Evolutionary conservation across 1,140 invertebrate species (phyloP).

Genomic region (Archegozetes longisetosus): DNA sequence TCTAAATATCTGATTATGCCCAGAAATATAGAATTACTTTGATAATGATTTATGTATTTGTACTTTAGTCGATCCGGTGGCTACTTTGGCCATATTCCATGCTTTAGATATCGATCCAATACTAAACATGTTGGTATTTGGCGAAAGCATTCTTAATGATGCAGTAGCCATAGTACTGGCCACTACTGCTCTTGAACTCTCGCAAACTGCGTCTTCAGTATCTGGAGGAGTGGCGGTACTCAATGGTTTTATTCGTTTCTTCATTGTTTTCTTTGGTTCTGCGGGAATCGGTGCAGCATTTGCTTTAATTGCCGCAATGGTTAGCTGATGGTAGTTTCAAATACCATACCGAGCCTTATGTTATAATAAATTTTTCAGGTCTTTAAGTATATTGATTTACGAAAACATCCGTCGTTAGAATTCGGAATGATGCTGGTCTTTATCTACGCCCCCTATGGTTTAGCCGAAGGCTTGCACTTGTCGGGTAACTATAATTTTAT

Average conservation of each 20-base stretch:
- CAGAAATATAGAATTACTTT: background rate
- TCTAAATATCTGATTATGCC: background rate
- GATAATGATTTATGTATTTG: background rate
- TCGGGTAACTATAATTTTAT: slow-evolving; percentile 37
- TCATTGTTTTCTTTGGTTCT: slow-evolving; percentile 94
- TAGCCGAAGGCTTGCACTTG: slow-evolving; percentile 90
- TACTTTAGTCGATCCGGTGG: slow-evolving; percentile 73
- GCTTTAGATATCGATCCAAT: slow-evolving; percentile 87
- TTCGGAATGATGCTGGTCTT: slow-evolving; percentile 97
- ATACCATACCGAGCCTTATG: slow-evolving; percentile 19
- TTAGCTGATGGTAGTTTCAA: slow-evolving; percentile 30
- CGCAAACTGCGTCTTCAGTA: slow-evolving; percentile 42
- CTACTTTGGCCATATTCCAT: slow-evolving; percentile 95
- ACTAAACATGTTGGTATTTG: slow-evolving; percentile 96
- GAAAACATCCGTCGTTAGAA: slow-evolving; percentile 94
- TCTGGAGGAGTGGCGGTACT: slow-evolving; percentile 63
- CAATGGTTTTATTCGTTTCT: slow-evolving; percentile 76
- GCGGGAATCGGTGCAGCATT: slow-evolving; percentile 90
- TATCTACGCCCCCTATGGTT: slow-evolving; percentile 91
- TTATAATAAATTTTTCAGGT: slow-evolving; percentile 5
- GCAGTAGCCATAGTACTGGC: slow-evolving; percentile 94
- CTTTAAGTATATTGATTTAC: slow-evolving; percentile 86
- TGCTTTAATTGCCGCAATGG: slow-evolving; percentile 78
- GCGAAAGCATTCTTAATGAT: slow-evolving; percentile 94
- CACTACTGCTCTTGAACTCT: slow-evolving; percentile 43